These are phyloP conservation scores for Bovichtus diacanthus DNA, from an alignment of 2,797 vertebrate genomes.

Conservation along the genomic window DNA sequence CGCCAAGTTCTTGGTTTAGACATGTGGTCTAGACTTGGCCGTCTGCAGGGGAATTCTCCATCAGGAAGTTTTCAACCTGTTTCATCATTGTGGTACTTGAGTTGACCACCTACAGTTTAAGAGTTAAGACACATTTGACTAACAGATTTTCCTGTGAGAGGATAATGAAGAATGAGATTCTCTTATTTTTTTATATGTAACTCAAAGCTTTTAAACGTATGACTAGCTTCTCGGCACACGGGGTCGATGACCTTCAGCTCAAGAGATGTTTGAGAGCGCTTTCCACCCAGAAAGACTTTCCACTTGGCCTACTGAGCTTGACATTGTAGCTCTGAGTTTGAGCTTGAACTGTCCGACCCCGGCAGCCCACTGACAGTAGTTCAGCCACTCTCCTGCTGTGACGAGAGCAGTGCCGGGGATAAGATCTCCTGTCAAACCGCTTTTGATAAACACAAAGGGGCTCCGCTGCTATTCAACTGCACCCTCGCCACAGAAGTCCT, in stretches of 20 bases:
- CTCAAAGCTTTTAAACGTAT: slow-evolving; percentile 6
- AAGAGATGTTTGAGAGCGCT: slow-evolving; percentile 22
- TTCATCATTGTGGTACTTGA: slow-evolving; percentile 4
- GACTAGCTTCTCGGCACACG: background rate
- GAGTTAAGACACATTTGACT: background rate
- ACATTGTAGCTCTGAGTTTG: slow-evolving; percentile 32
- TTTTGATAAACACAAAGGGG: slow-evolving; percentile 61
- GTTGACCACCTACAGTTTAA: background rate
- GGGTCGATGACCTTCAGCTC: slow-evolving; percentile 12
- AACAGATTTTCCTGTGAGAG: background rate
- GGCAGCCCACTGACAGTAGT: slow-evolving; percentile 9
- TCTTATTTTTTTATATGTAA: slow-evolving; percentile 15
- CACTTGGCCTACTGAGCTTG: slow-evolving; percentile 21
- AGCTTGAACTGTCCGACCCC: slow-evolving; percentile 35
- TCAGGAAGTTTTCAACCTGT: slow-evolving; percentile 28
- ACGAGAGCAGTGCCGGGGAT: slow-evolving; percentile 34
- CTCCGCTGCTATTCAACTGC: slow-evolving; percentile 30
- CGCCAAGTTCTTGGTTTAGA: slow-evolving; percentile 10
- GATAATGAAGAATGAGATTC: background rate
- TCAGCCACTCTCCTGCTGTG: slow-evolving; percentile 30
- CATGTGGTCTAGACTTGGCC: slow-evolving; percentile 7
- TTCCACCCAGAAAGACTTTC: slow-evolving; percentile 32
- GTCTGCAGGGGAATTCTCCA: background rate
- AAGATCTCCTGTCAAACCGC: slow-evolving; percentile 55
- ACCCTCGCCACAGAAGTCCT: slow-evolving; percentile 22